phyloP scores from a whole-genome alignment of 2,113 vertebrate species.

The Grammomys surdaster region DNA sequence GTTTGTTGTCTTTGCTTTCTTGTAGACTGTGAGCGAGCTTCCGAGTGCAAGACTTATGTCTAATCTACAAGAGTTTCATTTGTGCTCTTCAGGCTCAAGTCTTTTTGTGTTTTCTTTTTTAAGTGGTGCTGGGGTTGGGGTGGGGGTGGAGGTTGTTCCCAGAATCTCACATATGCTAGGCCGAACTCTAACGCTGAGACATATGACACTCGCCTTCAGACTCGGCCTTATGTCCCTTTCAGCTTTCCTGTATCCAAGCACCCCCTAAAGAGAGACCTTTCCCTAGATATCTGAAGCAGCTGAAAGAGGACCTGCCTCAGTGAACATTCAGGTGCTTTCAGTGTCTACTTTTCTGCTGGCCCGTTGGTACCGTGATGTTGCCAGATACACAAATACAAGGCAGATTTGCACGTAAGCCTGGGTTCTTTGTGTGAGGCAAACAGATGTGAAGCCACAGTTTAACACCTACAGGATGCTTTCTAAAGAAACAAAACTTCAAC shows the following conservation, averaged over 20 bases:
- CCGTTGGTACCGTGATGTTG: background rate
- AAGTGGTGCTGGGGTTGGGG: background rate
- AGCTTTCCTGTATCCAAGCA: background rate
- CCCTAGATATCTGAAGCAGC: background rate
- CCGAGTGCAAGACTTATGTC: background rate
- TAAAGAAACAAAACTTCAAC: background rate
- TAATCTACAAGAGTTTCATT: background rate
- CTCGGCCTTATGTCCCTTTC: background rate
- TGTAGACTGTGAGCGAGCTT: background rate
- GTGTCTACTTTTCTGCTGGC: background rate
- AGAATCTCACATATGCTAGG: background rate
- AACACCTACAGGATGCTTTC: background rate
- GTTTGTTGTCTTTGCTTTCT: conserved; percentile 19
- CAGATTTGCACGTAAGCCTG: background rate
- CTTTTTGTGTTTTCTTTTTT: background rate
- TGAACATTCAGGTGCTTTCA: background rate
- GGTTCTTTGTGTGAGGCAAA: background rate
- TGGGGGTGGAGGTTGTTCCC: background rate
- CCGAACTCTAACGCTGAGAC: background rate
- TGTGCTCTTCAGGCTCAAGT: background rate
- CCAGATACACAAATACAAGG: background rate
- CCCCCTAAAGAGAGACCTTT: background rate
- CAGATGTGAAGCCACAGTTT: background rate
- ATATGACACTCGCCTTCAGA: background rate
- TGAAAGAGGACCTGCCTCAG: background rate